Evolutionary conservation across 1,140 invertebrate species (phyloP), one percentile per base, ranked within the genome.

Genomic region (Drosophila nebulosa): DNA sequence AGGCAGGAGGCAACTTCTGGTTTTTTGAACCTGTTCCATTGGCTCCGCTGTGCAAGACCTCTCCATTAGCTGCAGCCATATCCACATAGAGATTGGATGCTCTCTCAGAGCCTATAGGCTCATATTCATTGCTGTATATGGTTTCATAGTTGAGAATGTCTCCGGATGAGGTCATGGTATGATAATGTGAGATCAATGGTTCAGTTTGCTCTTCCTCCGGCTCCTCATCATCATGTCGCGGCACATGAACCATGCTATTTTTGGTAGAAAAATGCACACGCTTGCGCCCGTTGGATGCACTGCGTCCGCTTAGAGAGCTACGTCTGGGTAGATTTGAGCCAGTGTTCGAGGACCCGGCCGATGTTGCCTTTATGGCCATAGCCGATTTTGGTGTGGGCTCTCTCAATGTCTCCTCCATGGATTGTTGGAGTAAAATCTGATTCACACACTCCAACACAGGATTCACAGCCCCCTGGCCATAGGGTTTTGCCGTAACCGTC

Each of bases 401-500:
- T 16, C 64, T 58, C 14, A 74, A 35, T 1, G 74, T 68, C 12
- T 90, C 90, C 50, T 91, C 90, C 88, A 91, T 90, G 4, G 89
- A 90, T 55, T 91, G 90, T 61, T 91, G 90, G 4, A 91, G 57
- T 18, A 91, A 42, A 27, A 91, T 91, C 42, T 91, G 90, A 90
- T 95, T 95, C 56, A 95, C 94, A 78, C 94, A 95, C 78, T 95
- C 94, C 7, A 95, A 86, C 1, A 95, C 95, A 0, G 94, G 95
- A 90, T 95, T 95, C 52, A 95, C 94, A 64, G 90, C 89, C 55
- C 78, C 80, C 12, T 81, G 70, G 12, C 71, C 74, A 57, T 91
- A 91, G 1, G 79, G 93, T 92, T 74, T 92, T 83, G 67, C 78
- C 6, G 65, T 52, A 16, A 67, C 32, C 1, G 68, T 68, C 91